Evolutionary conservation across 2,888 invertebrate species (phyloP), one percentile per base, ranked within the genome.

Genomic region (Microdon myrmicae): DNA sequence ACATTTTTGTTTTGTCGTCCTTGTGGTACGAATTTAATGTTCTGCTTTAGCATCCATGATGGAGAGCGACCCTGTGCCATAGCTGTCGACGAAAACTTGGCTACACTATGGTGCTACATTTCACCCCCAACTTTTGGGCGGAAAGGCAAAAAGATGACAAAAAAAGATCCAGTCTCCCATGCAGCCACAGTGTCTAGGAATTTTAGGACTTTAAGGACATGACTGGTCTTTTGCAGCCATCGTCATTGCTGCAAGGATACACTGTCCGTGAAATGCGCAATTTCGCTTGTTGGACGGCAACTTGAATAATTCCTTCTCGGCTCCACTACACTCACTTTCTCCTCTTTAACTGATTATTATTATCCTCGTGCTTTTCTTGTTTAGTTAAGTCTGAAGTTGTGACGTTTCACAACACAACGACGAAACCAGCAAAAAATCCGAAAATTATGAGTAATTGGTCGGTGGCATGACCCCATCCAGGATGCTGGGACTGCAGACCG

Each of bases 381-480:
- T 56, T 51, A 45, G 20, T 38, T 35, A 35, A 45, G 56, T 64
- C 45, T 31, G 56, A 56, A 56, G 20, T 51, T 45, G 56, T 31
- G 51, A 56, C 56, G 56, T 35, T 51, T 49, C 45, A 38, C 14
- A 38, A 26, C 34, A 12, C 10, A 39, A 38, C 32, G 32, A 14
- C 32, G 31, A 12, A 44, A 10, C n/a, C n/a, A n/a, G n/a, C n/a
- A n/a, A 20, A 49, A 44, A 35, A 39, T 12, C 13, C 17, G 23
- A 38, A 8, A 37, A 61, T 37, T 45, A 44, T 37, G 56, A 64
- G 56, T 64, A 64, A 64, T 64, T 64, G 56, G 61, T 51, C 51
- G 44, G 44, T 28, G 10, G 19, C 9, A 16, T 20, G 12, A 31
- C 29, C 17, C 23, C n/a, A n/a, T n/a, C n/a, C n/a, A n/a, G n/a